A percentile compares a stretch with the other conserved stretches of the same genome.
These are phyloP conservation scores for Ptiloglossa arizonensis DNA, from an alignment of 1,140 invertebrate species.

Conservation along the genomic window DNA sequence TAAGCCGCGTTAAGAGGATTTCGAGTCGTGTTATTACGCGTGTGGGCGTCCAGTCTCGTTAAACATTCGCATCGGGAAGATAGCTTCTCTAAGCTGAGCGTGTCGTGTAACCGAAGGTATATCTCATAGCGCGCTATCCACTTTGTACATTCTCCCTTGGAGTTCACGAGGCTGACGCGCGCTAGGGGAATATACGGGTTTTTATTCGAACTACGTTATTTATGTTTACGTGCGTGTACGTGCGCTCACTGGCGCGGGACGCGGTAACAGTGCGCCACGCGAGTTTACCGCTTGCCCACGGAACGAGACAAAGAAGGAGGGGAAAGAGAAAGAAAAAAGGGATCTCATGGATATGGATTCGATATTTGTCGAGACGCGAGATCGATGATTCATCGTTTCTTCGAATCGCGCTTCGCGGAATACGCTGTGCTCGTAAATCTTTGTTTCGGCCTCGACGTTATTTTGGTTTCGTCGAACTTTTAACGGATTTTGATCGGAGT, in stretches of 20 bases:
- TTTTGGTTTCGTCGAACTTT: background rate
- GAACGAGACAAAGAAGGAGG: background rate
- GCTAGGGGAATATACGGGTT: background rate
- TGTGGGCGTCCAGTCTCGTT: slow-evolving; percentile 24
- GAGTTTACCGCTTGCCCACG: slow-evolving; percentile 5
- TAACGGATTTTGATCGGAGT: no score
- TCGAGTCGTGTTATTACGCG: slow-evolving; percentile 32
- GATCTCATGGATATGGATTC: slow-evolving; percentile 16
- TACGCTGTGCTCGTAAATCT: background rate
- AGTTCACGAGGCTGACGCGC: background rate
- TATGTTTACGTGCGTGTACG: background rate
- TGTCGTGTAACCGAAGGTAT: background rate
- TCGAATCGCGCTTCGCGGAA: background rate
- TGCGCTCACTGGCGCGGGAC: background rate
- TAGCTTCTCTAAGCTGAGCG: background rate
- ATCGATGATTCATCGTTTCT: slow-evolving; percentile 15
- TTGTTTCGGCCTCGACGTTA: background rate
- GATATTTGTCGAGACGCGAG: no score
- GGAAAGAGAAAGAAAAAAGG: background rate
- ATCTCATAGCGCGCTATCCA: background rate
- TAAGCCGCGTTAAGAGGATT: slow-evolving; percentile 43
- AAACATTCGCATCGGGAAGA: slow-evolving; percentile 3
- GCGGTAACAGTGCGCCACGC: background rate
- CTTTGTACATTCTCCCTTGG: background rate
- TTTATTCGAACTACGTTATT: background rate